A percentile compares a stretch with the other conserved stretches of the same genome.
These are phyloP conservation scores for Oreochromis spilurus DNA, from an alignment of 2,113 vertebrate species.

Conservation along the genomic window DNA sequence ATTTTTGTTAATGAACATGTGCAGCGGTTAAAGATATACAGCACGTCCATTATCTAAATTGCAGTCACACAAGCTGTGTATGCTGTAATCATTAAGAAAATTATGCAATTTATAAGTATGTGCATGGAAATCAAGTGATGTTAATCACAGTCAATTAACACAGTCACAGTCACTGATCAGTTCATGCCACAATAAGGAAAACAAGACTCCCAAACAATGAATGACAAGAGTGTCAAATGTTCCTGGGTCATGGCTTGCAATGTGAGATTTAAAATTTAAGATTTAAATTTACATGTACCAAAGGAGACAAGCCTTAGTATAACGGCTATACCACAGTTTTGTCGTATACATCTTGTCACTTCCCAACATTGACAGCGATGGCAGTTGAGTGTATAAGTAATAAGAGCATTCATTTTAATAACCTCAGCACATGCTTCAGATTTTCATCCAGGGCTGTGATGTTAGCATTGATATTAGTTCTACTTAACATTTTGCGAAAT, in stretches of 20 bases:
- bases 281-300: neutral
- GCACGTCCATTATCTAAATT: neutral
- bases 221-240: neutral
- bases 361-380: neutral
- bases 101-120: neutral
- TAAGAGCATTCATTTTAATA: neutral
- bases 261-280: neutral
- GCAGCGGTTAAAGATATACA: slow-evolving; percentile 7
- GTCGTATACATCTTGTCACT: neutral
- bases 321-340: neutral
- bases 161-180: neutral
- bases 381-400: no score
- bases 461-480: neutral
- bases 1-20: slow-evolving; percentile 29
- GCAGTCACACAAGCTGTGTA: slow-evolving; percentile 5
- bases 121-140: neutral
- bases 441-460: neutral
- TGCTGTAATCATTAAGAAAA: slow-evolving; percentile 12
- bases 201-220: neutral
- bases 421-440: neutral
- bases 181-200: neutral
- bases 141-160: neutral
- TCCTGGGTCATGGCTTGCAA: neutral
- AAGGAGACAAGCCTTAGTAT: neutral
- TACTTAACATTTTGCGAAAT: neutral